A percentile compares a stretch with the other conserved stretches of the same genome.
These are phyloP conservation scores for Pristiophorus japonicus DNA, from an alignment of 2,113 vertebrate species.

Conservation along the genomic window DNA sequence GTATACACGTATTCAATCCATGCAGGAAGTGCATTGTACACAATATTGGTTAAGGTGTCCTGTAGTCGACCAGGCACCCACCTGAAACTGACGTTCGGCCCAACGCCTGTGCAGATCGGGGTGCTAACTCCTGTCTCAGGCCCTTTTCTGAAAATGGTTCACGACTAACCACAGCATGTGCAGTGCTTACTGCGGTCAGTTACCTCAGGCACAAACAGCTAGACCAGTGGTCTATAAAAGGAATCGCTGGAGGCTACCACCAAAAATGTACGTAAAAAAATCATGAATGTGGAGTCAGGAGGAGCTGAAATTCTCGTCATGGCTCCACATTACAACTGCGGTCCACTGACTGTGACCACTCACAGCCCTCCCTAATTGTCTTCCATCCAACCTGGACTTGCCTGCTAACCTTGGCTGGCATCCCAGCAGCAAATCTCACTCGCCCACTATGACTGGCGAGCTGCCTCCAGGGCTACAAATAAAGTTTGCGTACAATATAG, in stretches of 20 bases:
- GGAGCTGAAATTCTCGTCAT: background rate
- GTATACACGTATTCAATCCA: background rate
- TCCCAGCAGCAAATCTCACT: background rate
- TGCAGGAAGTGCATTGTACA: background rate
- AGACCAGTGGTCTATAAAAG: background rate
- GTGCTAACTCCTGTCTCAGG: background rate
- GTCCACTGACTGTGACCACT: background rate
- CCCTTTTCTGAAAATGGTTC: background rate
- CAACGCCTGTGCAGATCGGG: background rate
- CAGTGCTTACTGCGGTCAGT: background rate
- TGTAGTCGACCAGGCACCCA: background rate
- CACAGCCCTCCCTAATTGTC: background rate
- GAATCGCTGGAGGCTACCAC: too few relatives aligned
- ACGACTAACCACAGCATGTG: background rate
- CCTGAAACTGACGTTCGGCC: background rate
- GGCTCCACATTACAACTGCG: background rate
- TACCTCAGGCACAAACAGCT: background rate
- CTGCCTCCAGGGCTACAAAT: background rate
- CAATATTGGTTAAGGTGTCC: background rate
- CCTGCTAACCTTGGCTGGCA: background rate
- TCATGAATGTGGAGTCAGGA: too few relatives aligned
- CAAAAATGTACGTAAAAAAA: background rate
- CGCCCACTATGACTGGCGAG: background rate
- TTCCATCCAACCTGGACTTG: background rate
- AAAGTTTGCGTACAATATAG: background rate